A percentile compares a stretch with the other conserved stretches of the same genome.
These are phyloP conservation scores for Galagoides demidoff DNA, from an alignment of 2,797 vertebrate species.

Conservation along the genomic window DNA sequence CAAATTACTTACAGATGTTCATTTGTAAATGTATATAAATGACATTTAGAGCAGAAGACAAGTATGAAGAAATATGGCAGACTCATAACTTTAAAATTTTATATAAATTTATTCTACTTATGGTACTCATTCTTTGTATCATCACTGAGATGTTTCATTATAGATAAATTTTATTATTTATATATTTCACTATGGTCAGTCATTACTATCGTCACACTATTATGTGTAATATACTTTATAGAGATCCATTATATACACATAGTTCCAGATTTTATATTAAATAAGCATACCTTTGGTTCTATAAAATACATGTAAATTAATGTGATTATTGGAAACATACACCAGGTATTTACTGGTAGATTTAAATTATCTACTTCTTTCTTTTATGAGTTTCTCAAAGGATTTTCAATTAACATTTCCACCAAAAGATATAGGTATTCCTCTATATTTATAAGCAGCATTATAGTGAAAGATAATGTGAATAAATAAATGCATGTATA, in stretches of 20 bases:
- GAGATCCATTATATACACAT: not conserved
- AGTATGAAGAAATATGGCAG: not conserved
- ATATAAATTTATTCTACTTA: not conserved
- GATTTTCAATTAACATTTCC: not conserved
- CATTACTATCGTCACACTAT: not conserved
- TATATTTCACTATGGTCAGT: not conserved
- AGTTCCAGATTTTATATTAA: not conserved
- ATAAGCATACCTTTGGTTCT: not conserved
- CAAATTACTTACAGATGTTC: not conserved
- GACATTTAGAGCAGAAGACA: not conserved
- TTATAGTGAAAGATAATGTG: not conserved
- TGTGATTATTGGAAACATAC: not conserved
- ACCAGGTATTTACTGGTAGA: not conserved
- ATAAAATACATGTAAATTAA: not conserved
- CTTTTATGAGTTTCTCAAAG: not conserved
- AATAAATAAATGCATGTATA: not conserved
- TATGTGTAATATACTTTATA: not conserved
- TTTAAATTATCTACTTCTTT: not conserved
- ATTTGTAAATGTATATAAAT: not conserved
- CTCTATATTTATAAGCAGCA: not conserved
- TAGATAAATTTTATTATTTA: not conserved
- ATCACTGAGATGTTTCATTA: not conserved
- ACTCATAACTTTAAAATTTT: not conserved
- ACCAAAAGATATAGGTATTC: not conserved
- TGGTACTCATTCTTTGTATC: not conserved